Conservation (phyloP, 2,797 vertebrate species). For the Crocodylus rhombifer region DNA sequence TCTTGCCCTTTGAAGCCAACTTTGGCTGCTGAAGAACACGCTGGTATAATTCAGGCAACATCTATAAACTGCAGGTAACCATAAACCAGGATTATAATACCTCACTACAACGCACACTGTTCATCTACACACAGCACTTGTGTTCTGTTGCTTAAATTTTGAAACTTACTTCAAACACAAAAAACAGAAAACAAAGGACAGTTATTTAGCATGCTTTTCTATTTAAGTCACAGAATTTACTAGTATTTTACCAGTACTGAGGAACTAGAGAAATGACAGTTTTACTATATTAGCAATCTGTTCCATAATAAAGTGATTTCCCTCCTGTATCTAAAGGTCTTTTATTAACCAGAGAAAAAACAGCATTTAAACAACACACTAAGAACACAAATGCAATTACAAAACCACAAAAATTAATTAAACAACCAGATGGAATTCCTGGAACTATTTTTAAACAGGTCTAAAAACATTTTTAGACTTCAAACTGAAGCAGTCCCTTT, state of each 20-base stretch:
- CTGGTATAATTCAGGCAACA: not conserved
- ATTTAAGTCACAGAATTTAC: not conserved
- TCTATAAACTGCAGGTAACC: not conserved
- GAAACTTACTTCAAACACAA: not conserved
- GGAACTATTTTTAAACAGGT: not conserved
- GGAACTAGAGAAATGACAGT: too few relatives aligned
- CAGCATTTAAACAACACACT: not conserved
- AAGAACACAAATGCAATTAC: not conserved
- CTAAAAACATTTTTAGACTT: not conserved
- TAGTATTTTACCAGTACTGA: not conserved
- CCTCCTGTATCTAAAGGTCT: not conserved
- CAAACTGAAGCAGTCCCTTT: not conserved
- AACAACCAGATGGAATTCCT: not conserved
- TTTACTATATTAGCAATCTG: too few relatives aligned
- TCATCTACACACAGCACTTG: rapidly evolving
- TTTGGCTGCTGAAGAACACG: not conserved
- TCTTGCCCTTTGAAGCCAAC: not conserved
- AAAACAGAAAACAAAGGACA: not conserved
- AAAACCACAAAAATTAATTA: not conserved
- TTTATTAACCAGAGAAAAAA: not conserved
- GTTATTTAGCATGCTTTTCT: not conserved
- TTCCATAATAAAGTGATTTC: not conserved
- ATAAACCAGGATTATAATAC: not conserved
- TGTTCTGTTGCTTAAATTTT: not conserved
- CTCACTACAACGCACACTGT: not conserved